Evolutionary conservation across 1,140 invertebrate genomes (phyloP), one percentile per base, ranked within the genome.

Genomic region (Tetramorium simillimum): DNA sequence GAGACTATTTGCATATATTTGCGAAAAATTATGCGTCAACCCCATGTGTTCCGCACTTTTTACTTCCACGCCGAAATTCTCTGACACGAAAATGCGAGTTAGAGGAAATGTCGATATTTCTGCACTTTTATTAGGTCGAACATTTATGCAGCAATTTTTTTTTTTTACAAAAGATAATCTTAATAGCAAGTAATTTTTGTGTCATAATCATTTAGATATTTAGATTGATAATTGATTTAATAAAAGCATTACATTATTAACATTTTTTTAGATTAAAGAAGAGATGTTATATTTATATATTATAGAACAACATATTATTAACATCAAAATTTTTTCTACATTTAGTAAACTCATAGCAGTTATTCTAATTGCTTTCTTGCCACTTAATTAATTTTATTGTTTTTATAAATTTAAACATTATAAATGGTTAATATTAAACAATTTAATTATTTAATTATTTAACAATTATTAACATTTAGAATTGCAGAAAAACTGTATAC

Each of bases 1-100:
- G 37, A 56, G 18, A 56, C 77, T 87, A 81, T 90, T 90, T 86
- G 77, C 84, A 90, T 77, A 72, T 77, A 86, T 88, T 90, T 85
- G 75, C 73, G 14, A 85, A 86, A 89, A 87, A 89, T 81, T 88
- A 75, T 60, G 53, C 80, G 40, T 21, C 40, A 14, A 33, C 24
- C 16, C 60, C 18, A 78, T 16, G 18, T 56, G 33, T 37, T 28
- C 46, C 10, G 12, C n/a, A 16, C n/a, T 65, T 53, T 67, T 73
- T 51, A 58, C 10, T 28, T 24, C 18, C 24, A 46, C 40, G 18
- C 62, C 37, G 12, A 73, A 86, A 70, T 53, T 58, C 53, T 14
- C 49, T 37, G 9, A 60, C 16, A 10, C 40, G 46, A 77, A 63
- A 86, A 78, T 60, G 49, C 28, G 18, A n/a, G 21, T 58, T 43